Percentiles rank a stretch among this genome's conserved stretches.
Conservation (phyloP, 2,888 invertebrate genomes). For the Cryptocephalus primarius region DNA sequence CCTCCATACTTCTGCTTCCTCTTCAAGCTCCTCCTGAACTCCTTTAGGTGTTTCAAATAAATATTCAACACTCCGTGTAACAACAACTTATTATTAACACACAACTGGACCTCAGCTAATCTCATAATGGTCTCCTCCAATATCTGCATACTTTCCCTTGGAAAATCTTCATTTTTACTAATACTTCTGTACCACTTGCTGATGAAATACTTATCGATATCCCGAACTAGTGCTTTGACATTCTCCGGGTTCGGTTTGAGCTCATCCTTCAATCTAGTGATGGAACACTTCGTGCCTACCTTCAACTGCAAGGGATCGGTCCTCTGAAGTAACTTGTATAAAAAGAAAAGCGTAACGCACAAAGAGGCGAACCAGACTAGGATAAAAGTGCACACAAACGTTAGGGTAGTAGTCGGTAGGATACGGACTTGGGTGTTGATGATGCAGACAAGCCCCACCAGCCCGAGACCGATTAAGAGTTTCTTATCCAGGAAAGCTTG, state of each 20-base stretch:
- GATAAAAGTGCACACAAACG: slow-evolving; percentile 31
- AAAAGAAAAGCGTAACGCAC: slow-evolving; percentile 41
- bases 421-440: slow-evolving; percentile 13
- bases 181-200: slow-evolving; percentile 41
- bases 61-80: slow-evolving; percentile 41
- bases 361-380: slow-evolving; percentile 38
- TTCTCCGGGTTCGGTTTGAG: slow-evolving; percentile 15
- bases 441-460: slow-evolving; percentile 9
- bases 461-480: slow-evolving; percentile 8
- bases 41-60: slow-evolving; percentile 50
- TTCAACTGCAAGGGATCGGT: slow-evolving; percentile 39
- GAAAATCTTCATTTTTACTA: slow-evolving; percentile 38
- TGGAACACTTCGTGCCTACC: not conserved
- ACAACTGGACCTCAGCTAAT: slow-evolving; percentile 30
- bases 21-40: slow-evolving; percentile 51
- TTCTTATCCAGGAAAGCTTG: no score
- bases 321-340: slow-evolving; percentile 43
- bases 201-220: slow-evolving; percentile 40
- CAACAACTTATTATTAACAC: slow-evolving; percentile 35
- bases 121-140: slow-evolving; percentile 35
- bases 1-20: slow-evolving; percentile 41
- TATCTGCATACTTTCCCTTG: slow-evolving; percentile 34
- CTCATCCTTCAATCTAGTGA: slow-evolving; percentile 4
- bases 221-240: slow-evolving; percentile 30
- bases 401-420: slow-evolving; percentile 16